Evolutionary conservation across 2,888 invertebrate genomes (phyloP).

Genomic region (Chrysina gloriosa): DNA sequence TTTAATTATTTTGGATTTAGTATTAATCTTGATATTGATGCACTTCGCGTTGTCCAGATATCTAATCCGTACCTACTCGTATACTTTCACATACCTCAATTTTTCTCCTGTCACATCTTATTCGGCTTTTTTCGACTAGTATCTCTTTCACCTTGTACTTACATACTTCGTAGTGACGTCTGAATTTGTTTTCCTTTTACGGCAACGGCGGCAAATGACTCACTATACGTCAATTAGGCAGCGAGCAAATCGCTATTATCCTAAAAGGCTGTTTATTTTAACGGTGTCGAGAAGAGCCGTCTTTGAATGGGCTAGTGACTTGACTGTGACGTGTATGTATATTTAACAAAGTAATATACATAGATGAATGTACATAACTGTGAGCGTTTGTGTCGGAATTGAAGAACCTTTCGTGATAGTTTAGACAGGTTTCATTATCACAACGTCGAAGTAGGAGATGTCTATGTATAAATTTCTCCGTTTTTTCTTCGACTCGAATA

Average conservation of each 20-base stretch:
- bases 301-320: background rate
- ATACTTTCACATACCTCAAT: too few species aligned
- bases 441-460: background rate
- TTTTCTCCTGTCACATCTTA: too few species aligned
- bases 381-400: background rate
- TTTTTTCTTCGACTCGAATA: background rate
- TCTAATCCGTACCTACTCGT: too few species aligned
- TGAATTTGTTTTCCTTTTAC: conserved; percentile 23
- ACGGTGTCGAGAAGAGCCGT: conserved; percentile 6
- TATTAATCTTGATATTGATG: too few species aligned
- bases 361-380: background rate
- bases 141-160: background rate
- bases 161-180: background rate
- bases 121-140: background rate
- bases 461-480: background rate
- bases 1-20: too few species aligned
- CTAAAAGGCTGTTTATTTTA: conserved; percentile 23
- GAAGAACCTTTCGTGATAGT: background rate
- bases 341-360: conserved; percentile 1
- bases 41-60: too few species aligned
- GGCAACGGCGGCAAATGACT: conserved; percentile 8
- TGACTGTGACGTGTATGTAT: background rate
- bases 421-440: conserved; percentile 5
- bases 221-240: conserved; percentile 21
- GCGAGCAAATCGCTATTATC: background rate